phyloP scores from a whole-genome alignment of 2,113 vertebrate species.

The Tachycineta bicolor region DNA sequence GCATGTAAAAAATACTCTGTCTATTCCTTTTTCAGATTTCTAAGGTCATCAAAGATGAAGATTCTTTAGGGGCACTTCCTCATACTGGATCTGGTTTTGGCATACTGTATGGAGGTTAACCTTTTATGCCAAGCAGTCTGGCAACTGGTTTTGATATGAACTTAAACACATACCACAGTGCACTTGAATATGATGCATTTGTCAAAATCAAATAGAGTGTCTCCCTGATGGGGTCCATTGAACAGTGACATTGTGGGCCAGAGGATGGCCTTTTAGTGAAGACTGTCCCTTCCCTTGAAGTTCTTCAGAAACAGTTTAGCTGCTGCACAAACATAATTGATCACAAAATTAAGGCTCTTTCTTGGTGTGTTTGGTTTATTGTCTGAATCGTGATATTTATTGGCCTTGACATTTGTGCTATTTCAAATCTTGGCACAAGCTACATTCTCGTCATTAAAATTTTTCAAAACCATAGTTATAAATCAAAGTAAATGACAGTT shows the following conservation, averaged over 20 bases:
- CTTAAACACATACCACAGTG: neutral
- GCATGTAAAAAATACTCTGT: neutral
- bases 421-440: constrained; percentile 24
- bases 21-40: neutral
- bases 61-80: neutral
- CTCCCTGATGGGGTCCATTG: neutral
- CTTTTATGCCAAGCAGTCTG: neutral
- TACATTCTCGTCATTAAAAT: neutral
- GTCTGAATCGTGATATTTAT: neutral
- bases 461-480: constrained; percentile 49
- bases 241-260: neutral
- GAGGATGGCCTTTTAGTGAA: neutral
- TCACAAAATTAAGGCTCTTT: neutral
- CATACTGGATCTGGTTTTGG: neutral
- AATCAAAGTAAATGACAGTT: constrained; percentile 56
- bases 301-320: neutral
- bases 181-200: neutral
- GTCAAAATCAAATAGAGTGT: neutral
- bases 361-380: neutral
- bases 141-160: neutral
- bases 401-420: constrained; percentile 1
- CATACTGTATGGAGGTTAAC: accelerated
- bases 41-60: neutral
- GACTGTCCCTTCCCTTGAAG: neutral
- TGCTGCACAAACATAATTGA: neutral